phyloP scores from a whole-genome alignment of 2,797 vertebrate species.

The Propithecus deckenii region DNA sequence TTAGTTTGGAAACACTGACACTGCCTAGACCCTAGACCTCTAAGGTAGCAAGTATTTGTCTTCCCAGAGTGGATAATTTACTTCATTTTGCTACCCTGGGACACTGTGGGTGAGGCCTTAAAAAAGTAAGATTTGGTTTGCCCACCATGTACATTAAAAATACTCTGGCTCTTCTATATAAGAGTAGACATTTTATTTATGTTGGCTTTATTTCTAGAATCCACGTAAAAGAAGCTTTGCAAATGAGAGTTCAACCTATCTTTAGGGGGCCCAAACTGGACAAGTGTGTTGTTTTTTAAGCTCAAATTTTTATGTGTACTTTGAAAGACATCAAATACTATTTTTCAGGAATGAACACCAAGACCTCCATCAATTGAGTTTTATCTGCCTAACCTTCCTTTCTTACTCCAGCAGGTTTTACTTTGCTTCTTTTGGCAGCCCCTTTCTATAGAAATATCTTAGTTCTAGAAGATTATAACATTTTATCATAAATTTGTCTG shows the following conservation, averaged over 20 bases:
- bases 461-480: not conserved
- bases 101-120: not conserved
- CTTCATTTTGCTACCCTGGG: not conserved
- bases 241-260: slow-evolving; percentile 41
- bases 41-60: not conserved
- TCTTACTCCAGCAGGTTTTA: not conserved
- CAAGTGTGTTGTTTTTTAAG: slow-evolving; percentile 25
- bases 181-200: slow-evolving; percentile 55
- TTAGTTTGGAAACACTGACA: not conserved
- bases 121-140: not conserved
- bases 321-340: not conserved
- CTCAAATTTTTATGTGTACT: not conserved
- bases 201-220: slow-evolving; percentile 64
- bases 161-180: not conserved
- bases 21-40: not conserved
- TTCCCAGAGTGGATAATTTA: not conserved
- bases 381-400: not conserved
- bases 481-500: slow-evolving; percentile 20
- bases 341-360: not conserved
- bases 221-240: slow-evolving; percentile 28
- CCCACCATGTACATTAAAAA: not conserved
- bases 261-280: slow-evolving; percentile 6
- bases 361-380: not conserved
- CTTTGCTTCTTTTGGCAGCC: not conserved
- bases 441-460: not conserved